Evolutionary conservation across 1,140 invertebrate species (phyloP).

Genomic region (Drosophila triauraria): DNA sequence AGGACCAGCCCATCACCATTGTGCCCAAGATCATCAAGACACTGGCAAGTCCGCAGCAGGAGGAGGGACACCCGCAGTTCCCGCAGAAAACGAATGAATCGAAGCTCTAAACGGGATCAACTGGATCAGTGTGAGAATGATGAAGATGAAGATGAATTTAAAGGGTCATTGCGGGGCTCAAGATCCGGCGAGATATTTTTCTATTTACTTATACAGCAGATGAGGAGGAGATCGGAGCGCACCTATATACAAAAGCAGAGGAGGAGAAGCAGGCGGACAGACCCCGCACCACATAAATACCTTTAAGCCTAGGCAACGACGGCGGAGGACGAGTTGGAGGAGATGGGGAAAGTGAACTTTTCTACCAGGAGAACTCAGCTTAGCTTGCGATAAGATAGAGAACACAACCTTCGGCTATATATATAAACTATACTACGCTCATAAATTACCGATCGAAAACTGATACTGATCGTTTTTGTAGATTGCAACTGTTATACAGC

Average conservation of each 20-base stretch:
- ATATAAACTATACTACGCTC: slow-evolving; percentile 43
- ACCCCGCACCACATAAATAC: slow-evolving; percentile 26
- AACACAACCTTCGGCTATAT: slow-evolving; percentile 44
- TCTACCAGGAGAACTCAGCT: slow-evolving; percentile 46
- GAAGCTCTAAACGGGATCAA: slow-evolving; percentile 70
- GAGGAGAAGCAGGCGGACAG: slow-evolving; percentile 15
- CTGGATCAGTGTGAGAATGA: slow-evolving; percentile 10
- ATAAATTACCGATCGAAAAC: slow-evolving; percentile 50
- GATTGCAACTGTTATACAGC: slow-evolving; percentile 71
- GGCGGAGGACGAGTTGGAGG: slow-evolving; percentile 14
- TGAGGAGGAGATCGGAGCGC: slow-evolving; percentile 22
- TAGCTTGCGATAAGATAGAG: slow-evolving; percentile 51
- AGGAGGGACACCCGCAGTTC: slow-evolving; percentile 60
- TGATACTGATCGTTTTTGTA: slow-evolving; percentile 65
- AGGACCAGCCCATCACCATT: slow-evolving; percentile 89
- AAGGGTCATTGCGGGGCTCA: slow-evolving; percentile 42
- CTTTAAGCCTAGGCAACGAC: slow-evolving; percentile 33
- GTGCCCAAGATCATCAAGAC: slow-evolving; percentile 89
- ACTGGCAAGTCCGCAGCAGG: slow-evolving; percentile 86
- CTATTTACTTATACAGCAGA: slow-evolving; percentile 61
- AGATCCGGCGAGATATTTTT: slow-evolving; percentile 58
- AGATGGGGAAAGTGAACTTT: slow-evolving; percentile 21
- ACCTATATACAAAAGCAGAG: slow-evolving; percentile 38
- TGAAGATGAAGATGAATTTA: slow-evolving; percentile 52
- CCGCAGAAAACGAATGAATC: slow-evolving; percentile 65